Base-by-base conservation (phyloP, 2,113 vertebrate genomes). In the Campylorhamphus procurvoides region DNA sequence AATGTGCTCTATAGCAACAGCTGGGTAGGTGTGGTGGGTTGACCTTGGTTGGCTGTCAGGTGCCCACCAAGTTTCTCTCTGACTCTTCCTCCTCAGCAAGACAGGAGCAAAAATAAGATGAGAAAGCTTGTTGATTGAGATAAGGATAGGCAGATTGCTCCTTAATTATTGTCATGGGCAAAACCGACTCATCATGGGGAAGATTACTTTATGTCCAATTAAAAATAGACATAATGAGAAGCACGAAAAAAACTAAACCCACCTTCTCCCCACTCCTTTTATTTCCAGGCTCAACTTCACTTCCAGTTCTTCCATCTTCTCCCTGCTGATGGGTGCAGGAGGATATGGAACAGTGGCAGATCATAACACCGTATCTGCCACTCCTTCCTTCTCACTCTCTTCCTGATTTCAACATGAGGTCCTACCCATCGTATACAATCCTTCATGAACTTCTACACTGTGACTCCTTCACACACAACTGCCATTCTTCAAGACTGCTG, bases 241-340 rank as follows among this genome's bases (percentile, higher is more conserved):
- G 72, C 5, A 33, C 39, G 72, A 76, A 19, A 11, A 87, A 53
- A 90, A 72, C 20, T 74, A 52, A 79, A 83, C 9, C 10, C 10
- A 44, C 12, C 5, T 35, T 82, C 28, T 86, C 17, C 12, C 3
- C 8, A 18, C 3, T 19, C 3, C 37, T 18, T 20, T 79, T 62
- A 33, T 72, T 76, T 35, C n/a, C 16, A 40, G 46, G 46, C 25
- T 78, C 7, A 62, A 4, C 23, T 62, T 72, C 56, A 72, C 20
- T 52, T 15, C 35, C 12, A 64, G 9, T 8, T 72, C 19, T 8
- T 66, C 46, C 22, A 13, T 18, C 19, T 90, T 18, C 19, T 90
- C 19, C 17, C 3, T 17, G 0, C 13, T 23, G 23, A 81, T 15
- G 0, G 1, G 25, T 27, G 14, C 42, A 64, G 22, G 27, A 18